Percentiles rank a stretch among this genome's conserved stretches.
Evolutionary conservation across 2,113 vertebrate genomes (phyloP).

Genomic region (Sylvietta virens): DNA sequence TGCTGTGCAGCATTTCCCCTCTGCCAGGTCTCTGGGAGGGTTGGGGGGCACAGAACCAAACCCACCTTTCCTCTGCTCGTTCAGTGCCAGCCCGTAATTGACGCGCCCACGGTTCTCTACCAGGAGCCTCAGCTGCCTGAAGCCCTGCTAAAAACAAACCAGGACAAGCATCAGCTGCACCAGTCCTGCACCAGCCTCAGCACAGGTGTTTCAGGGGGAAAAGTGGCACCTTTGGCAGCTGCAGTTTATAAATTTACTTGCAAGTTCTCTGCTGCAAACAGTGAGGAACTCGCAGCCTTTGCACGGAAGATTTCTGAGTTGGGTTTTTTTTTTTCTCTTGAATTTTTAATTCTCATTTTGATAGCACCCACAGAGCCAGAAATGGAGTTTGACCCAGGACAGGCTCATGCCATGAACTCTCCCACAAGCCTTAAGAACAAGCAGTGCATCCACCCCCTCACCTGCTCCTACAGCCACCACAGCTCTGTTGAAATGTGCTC

Average conservation of each 20-base stretch:
- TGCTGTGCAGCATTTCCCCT: not conserved
- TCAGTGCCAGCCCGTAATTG: slow-evolving; percentile 79
- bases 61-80: slow-evolving; percentile 91
- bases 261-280: not conserved
- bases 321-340: not conserved
- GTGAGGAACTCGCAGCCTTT: not conserved
- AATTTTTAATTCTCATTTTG: not conserved
- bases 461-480: not conserved
- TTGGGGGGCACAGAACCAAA: not conserved
- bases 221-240: not conserved
- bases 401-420: not conserved
- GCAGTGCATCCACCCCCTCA: not conserved
- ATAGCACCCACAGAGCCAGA: not conserved
- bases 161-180: not conserved
- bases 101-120: slow-evolving; percentile 92
- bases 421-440: not conserved
- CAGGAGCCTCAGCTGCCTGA: slow-evolving; percentile 81
- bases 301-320: not conserved
- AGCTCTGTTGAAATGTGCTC: not conserved
- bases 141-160: slow-evolving; percentile 66
- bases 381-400: not conserved
- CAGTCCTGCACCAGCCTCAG: not conserved
- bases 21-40: not conserved
- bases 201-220: not conserved
- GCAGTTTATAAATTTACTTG: not conserved